Evolutionary conservation across 2,797 vertebrate genomes (phyloP).

Genomic region (Natrix natrix): DNA sequence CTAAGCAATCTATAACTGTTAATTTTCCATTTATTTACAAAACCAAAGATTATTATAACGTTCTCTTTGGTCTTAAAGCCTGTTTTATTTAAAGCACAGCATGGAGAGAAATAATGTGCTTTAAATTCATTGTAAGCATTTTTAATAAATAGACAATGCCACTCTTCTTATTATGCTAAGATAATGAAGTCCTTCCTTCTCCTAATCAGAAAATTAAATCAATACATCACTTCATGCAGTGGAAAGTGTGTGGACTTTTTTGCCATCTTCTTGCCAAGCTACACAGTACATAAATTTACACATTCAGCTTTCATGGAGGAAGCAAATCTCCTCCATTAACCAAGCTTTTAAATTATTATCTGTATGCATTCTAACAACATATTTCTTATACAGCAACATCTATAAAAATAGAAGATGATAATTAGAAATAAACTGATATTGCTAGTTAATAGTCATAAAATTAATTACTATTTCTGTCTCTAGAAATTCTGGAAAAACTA

Average conservation of each 20-base stretch:
- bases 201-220: constrained; percentile 40
- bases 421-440: background rate
- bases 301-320: constrained; percentile 3
- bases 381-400: background rate
- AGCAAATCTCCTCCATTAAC: background rate
- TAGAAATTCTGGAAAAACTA: background rate
- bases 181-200: constrained; percentile 14
- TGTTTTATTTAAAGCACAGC: background rate
- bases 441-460: background rate
- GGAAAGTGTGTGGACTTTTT: background rate
- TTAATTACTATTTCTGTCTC: background rate
- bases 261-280: background rate
- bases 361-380: background rate
- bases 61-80: constrained; percentile 28
- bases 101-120: background rate
- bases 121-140: constrained; percentile 10
- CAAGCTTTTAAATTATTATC: constrained; percentile 6
- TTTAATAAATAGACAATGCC: constrained; percentile 18
- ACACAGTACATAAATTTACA: background rate
- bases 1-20: background rate
- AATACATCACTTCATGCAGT: background rate
- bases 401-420: background rate
- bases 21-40: constrained; percentile 16
- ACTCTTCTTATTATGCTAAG: background rate
- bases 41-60: constrained; percentile 9